A percentile compares a stretch with the other conserved stretches of the same genome.
phyloP scores from a whole-genome alignment of 2,797 vertebrate species.

The Labroides dimidiatus region DNA sequence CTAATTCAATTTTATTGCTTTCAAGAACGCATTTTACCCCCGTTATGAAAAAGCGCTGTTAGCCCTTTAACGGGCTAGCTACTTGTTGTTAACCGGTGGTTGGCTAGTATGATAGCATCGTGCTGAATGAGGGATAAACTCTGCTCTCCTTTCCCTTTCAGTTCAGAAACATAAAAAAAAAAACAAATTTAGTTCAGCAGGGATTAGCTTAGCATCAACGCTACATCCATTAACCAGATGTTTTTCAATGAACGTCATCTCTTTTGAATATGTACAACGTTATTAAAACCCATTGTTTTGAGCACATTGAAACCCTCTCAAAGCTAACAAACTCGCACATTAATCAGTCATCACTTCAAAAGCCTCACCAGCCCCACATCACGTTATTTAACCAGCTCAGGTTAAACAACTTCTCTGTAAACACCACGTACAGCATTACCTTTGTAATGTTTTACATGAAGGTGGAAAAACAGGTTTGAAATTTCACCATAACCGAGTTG shows the following conservation, averaged over 20 bases:
- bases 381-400: too few relatives aligned
- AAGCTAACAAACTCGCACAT: not conserved
- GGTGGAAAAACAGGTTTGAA: not conserved
- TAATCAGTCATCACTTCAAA: too few relatives aligned
- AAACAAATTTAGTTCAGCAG: not conserved
- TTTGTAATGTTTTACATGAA: too few relatives aligned
- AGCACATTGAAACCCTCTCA: not conserved
- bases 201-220: too few relatives aligned
- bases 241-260: too few relatives aligned
- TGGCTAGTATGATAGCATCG: conserved; percentile 12
- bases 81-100: conserved; percentile 15
- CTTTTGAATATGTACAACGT: conserved; percentile 27
- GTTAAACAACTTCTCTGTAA: too few relatives aligned
- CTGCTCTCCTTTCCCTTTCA: too few relatives aligned
- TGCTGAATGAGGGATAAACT: not conserved
- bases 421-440: too few relatives aligned
- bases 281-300: not conserved
- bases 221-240: not conserved
- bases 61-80: conserved; percentile 33
- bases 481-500: not conserved
- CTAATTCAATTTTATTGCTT: not conserved
- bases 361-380: not conserved
- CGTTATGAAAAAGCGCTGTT: not conserved
- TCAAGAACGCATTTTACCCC: not conserved
- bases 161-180: not conserved